Base-by-base conservation (phyloP, 2,797 vertebrate genomes). In the Aulostomus chinensis region DNA sequence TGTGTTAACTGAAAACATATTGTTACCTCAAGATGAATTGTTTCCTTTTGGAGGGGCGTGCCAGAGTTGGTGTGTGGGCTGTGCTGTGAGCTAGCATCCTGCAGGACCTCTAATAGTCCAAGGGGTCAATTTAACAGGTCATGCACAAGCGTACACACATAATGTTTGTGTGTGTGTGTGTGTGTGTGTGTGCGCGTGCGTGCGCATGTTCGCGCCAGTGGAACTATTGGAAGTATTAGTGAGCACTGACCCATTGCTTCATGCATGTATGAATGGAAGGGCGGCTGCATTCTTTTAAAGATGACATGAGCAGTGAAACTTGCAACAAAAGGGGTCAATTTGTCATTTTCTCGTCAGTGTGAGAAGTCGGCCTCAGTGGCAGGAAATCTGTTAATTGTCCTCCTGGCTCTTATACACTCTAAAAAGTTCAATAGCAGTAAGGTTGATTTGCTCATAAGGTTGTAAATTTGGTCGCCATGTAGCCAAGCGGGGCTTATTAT, bases 101-200 rank as follows among this genome's bases (percentile, higher is more conserved):
- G 10, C 59, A 64, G 51, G 49, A 25, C 39, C 58, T 18, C 61
- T 39, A 4, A 34, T 56, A 61, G 67, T 72, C 69, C 42, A 18
- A 2, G 41, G 56, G 68, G 63, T n/a, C 41, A 56, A 73, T 87
- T 86, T 76, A 74, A 74, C 81, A 78, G 84, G 84, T 85, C 84
- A 78, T 58, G 73, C 73, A 60, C 51, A 78, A 49, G 55, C 43
- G 60, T 25, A 39, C 56, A 13, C 31, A 67, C n/a, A n/a, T n/a
- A 33, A 58, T 37, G 17, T 54, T 43, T 47, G 14, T 14, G 42
- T 46, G 58, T 69, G 50, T 53, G 36, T 52, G 45, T 52, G 51
- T 17, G n/a, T n/a, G n/a, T n/a, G n/a, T n/a, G n/a, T n/a, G n/a
- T n/a, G n/a, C n/a, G n/a, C n/a, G n/a, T n/a, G n/a, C n/a, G n/a